phyloP scores from a whole-genome alignment of 2,797 vertebrate genomes.

The Chloroceryle inda region DNA sequence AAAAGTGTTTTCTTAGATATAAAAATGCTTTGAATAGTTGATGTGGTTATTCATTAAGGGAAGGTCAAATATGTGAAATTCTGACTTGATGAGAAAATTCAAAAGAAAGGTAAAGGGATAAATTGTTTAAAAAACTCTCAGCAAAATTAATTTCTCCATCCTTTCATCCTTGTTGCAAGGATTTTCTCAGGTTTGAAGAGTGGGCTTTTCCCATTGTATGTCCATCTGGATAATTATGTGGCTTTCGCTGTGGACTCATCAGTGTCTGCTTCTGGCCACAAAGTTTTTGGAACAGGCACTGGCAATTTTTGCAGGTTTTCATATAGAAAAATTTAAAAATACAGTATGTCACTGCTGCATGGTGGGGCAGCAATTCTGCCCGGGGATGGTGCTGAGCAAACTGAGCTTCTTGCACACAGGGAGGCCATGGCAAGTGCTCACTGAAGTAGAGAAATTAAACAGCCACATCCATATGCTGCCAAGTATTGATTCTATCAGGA shows the following conservation, averaged over 20 bases:
- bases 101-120: not conserved
- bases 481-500: constrained; percentile 19
- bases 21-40: constrained; percentile 4
- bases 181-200: not conserved
- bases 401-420: not conserved
- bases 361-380: not conserved
- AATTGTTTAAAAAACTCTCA: not conserved
- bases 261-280: not conserved
- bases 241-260: not conserved
- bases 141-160: not conserved
- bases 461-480: constrained; percentile 1
- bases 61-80: constrained; percentile 16
- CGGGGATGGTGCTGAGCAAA: not conserved
- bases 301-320: not conserved
- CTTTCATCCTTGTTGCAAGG: not conserved
- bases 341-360: not conserved
- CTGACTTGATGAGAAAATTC: not conserved
- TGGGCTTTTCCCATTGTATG: not conserved
- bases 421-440: not conserved
- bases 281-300: not conserved
- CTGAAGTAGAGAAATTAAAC: constrained; percentile 33
- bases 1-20: not conserved
- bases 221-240: not conserved
- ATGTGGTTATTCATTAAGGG: constrained; percentile 9
- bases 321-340: not conserved